These are phyloP conservation scores for Cecidostiba fungosa DNA, from an alignment of 2,888 invertebrate genomes.

Conservation along the genomic window DNA sequence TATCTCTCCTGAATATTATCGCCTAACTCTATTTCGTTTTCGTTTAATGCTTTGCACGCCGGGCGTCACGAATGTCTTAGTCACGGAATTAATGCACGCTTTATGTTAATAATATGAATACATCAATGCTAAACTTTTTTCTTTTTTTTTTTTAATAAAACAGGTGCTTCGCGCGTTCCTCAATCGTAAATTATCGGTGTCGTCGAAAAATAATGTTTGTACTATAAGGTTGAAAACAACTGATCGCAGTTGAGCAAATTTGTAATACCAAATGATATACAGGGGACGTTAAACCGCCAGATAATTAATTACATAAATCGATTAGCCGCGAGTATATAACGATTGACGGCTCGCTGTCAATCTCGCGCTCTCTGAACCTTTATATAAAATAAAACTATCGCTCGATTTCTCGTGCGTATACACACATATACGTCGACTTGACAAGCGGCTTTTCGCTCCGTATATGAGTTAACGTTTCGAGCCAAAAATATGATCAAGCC, in stretches of 20 bases:
- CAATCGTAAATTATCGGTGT: conserved; percentile 19
- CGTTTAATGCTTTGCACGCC: neutral
- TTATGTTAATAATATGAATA: conserved; percentile 60
- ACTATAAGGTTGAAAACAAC: neutral
- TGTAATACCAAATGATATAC: neutral
- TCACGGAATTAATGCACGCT: conserved; percentile 48
- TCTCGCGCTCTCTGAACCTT: neutral
- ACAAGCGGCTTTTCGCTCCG: neutral
- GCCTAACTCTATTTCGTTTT: conserved; percentile 40
- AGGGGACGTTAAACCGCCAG: neutral
- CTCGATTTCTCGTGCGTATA: neutral
- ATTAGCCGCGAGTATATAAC: neutral
- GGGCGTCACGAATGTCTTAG: conserved; percentile 31
- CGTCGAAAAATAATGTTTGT: conserved; percentile 1
- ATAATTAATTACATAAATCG: conserved; percentile 37
- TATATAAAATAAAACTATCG: neutral
- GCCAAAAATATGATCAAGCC: conserved; percentile 22
- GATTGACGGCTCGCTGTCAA: conserved; percentile 20
- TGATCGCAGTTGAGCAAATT: neutral
- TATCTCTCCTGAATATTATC: conserved; percentile 24
- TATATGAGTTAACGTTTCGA: neutral
- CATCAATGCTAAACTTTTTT: conserved; percentile 38
- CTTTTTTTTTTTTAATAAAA: conserved; percentile 31
- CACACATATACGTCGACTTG: neutral
- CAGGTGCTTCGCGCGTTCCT: neutral